Conservation (phyloP, 2,797 vertebrate species). For the Pristis pectinata region DNA sequence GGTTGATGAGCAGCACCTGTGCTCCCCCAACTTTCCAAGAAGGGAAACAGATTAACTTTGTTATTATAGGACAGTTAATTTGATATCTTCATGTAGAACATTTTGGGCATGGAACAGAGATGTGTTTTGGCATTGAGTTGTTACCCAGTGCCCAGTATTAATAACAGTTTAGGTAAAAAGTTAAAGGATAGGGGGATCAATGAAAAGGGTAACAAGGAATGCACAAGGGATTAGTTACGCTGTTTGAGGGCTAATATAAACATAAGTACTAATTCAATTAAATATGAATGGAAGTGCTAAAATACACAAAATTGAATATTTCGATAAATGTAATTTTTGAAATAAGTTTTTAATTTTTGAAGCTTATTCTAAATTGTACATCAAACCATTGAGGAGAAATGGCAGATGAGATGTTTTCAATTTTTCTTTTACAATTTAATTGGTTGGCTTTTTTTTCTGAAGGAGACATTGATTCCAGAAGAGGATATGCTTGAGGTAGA, state of each 20-base stretch:
- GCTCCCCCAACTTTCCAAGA: neutral
- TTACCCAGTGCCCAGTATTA: neutral
- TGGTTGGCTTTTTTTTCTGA: neutral
- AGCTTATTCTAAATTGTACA: neutral
- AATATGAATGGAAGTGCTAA: neutral
- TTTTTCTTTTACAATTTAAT: neutral
- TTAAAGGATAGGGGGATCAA: too few species aligned
- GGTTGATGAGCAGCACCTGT: neutral
- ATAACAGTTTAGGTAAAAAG: neutral
- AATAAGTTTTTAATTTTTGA: neutral
- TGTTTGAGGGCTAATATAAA: neutral
- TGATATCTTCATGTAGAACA: neutral
- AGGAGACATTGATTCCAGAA: neutral
- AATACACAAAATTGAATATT: neutral
- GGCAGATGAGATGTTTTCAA: neutral
- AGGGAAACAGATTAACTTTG: neutral
- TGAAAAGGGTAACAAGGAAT: neutral
- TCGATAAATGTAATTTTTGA: neutral
- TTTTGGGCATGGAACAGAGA: neutral
- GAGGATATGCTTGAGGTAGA: neutral
- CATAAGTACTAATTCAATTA: neutral
- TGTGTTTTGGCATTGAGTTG: neutral
- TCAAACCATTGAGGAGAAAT: neutral
- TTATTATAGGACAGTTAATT: neutral
- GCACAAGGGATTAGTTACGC: neutral